Evolutionary conservation across 2,113 vertebrate species (phyloP).

Genomic region (Sinocyclocheilus anshuiensis): DNA sequence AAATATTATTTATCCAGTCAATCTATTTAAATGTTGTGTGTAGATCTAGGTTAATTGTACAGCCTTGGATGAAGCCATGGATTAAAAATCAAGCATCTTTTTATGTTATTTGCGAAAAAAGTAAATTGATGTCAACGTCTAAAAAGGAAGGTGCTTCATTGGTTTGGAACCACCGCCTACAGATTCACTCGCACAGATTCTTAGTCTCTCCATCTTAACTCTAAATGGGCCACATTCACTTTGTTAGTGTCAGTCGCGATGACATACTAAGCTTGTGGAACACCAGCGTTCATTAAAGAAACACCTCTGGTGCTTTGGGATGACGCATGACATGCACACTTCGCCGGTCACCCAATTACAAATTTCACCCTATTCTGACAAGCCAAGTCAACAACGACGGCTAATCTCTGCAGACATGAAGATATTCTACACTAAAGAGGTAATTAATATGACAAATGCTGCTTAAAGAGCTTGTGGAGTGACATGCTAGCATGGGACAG

Average conservation of each 20-base stretch:
- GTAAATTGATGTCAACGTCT: background rate
- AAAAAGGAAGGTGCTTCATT: background rate
- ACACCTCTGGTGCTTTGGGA: slow-evolving; percentile 53
- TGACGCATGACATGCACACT: slow-evolving; percentile 29
- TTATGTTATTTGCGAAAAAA: background rate
- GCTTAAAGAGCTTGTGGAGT: slow-evolving; percentile 1
- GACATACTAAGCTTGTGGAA: slow-evolving; percentile 43
- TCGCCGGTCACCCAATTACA: slow-evolving; percentile 36
- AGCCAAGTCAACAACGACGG: slow-evolving; percentile 27
- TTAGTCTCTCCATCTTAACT: background rate
- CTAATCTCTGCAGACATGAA: slow-evolving; percentile 44
- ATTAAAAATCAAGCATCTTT: background rate
- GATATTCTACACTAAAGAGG: slow-evolving; percentile 43
- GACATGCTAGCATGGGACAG: slow-evolving; percentile 34
- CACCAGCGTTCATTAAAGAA: slow-evolving; percentile 47
- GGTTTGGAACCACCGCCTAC: slow-evolving; percentile 20
- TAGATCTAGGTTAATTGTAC: background rate
- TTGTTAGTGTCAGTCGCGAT: slow-evolving; percentile 35
- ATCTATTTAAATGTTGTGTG: background rate
- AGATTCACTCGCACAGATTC: slow-evolving; percentile 11
- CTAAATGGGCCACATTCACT: slow-evolving; percentile 46
- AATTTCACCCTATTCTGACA: slow-evolving; percentile 42
- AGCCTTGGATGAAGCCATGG: background rate
- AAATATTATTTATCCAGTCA: background rate
- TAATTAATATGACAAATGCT: slow-evolving; percentile 40